These are phyloP conservation scores for Hylaeus anthracinus DNA, from an alignment of 1,140 invertebrate genomes.

Conservation along the genomic window DNA sequence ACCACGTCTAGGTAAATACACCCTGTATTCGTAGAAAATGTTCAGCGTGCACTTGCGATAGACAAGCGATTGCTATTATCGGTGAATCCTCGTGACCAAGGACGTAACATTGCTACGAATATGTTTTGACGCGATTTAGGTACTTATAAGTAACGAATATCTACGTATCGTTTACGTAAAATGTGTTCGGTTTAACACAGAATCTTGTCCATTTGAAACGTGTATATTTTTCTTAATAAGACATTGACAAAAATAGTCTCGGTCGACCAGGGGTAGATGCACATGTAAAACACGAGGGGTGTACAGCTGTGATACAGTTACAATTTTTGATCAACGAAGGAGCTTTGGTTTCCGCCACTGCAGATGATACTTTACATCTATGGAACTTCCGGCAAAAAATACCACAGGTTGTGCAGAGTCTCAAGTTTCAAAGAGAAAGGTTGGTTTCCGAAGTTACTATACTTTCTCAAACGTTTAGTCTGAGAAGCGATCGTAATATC, in stretches of 20 bases:
- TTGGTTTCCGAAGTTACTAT: constrained; percentile 77
- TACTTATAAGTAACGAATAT: too few relatives aligned
- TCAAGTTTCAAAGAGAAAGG: constrained; percentile 98
- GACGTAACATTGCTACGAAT: too few relatives aligned
- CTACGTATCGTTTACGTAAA: too few relatives aligned
- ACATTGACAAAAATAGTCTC: constrained; percentile 83
- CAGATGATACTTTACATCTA: constrained; percentile 96
- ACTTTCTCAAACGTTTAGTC: neutral
- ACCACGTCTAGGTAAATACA: too few relatives aligned
- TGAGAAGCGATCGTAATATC: neutral
- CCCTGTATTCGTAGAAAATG: too few relatives aligned
- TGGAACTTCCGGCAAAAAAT: constrained; percentile 98
- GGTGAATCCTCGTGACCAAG: too few relatives aligned
- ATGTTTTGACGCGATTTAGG: too few relatives aligned
- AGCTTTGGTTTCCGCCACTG: constrained; percentile 94
- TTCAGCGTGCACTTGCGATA: too few relatives aligned
- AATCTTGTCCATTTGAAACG: too few relatives aligned
- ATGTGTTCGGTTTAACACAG: too few relatives aligned
- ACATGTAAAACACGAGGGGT: constrained; percentile 92
- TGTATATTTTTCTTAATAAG: constrained; percentile 66
- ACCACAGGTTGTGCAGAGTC: constrained; percentile 96
- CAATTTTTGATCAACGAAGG: constrained; percentile 98
- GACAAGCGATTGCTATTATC: too few relatives aligned
- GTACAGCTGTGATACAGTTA: constrained; percentile 91
- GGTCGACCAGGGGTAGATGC: constrained; percentile 97